Conservation (phyloP, 2,888 invertebrate genomes). For the Stenodera caucasica region DNA sequence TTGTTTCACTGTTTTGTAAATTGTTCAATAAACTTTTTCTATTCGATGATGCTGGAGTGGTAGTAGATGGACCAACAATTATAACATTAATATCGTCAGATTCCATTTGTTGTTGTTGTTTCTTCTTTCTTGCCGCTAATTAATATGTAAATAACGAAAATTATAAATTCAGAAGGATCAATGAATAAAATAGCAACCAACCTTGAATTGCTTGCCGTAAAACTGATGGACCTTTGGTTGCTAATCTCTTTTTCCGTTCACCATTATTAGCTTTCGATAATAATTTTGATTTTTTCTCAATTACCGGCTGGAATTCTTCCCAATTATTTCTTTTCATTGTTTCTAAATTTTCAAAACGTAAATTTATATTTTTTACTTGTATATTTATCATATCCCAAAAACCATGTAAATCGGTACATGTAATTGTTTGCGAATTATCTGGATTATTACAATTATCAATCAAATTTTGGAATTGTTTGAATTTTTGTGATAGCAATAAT, state of each 20-base stretch:
- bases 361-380: conserved; percentile 71
- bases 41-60: not conserved
- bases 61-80: not conserved
- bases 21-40: conserved; percentile 26
- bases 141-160: too few species aligned
- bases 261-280: conserved; percentile 25
- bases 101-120: conserved; percentile 19
- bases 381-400: conserved; percentile 87
- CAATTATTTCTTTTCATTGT: conserved; percentile 57
- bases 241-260: conserved; percentile 27
- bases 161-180: too few species aligned
- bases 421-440: conserved; percentile 60
- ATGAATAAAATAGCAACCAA: conserved; percentile 13
- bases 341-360: conserved; percentile 61
- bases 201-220: conserved; percentile 44
- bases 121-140: conserved; percentile 37
- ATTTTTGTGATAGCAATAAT: conserved; percentile 74
- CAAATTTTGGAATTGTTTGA: conserved; percentile 68
- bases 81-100: conserved; percentile 9
- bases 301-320: conserved; percentile 56
- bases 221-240: conserved; percentile 31
- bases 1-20: conserved; percentile 20
- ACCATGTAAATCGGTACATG: conserved; percentile 74
- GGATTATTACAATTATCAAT: conserved; percentile 53
- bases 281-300: conserved; percentile 17